Conservation (phyloP, 2,113 vertebrate species). For the Cisticola juncidis region DNA sequence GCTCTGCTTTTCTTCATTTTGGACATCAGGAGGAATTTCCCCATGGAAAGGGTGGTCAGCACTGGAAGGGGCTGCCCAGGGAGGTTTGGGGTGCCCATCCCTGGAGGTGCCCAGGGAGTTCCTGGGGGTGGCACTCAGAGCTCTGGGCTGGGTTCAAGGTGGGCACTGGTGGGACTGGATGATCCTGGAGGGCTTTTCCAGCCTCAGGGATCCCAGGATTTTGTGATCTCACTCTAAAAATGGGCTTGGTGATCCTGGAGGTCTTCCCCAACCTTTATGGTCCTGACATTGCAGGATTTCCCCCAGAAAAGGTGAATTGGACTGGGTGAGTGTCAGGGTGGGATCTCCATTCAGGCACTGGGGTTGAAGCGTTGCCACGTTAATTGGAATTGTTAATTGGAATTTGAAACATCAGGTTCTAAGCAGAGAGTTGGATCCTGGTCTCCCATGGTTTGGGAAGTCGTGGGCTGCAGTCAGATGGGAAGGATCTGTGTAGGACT, state of each 20-base stretch:
- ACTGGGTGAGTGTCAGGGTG: neutral
- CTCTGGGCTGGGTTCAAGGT: neutral
- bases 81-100: neutral
- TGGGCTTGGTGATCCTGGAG: neutral
- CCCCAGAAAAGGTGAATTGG: neutral
- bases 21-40: neutral
- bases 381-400: neutral
- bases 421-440: neutral
- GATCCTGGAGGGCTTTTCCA: neutral
- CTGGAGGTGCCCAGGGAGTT: neutral
- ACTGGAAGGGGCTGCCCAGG: too few species aligned
- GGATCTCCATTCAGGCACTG: neutral
- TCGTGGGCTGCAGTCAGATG: accelerated
- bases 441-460: neutral
- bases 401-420: accelerated
- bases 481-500: neutral
- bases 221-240: neutral
- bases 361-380: accelerated
- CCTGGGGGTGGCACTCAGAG: neutral
- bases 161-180: neutral
- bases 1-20: neutral
- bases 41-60: neutral
- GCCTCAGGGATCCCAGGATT: accelerated
- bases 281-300: neutral
- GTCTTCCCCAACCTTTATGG: neutral